Evolutionary conservation across 2,888 invertebrate species (phyloP).

Genomic region (Rugalucina vietnamica): DNA sequence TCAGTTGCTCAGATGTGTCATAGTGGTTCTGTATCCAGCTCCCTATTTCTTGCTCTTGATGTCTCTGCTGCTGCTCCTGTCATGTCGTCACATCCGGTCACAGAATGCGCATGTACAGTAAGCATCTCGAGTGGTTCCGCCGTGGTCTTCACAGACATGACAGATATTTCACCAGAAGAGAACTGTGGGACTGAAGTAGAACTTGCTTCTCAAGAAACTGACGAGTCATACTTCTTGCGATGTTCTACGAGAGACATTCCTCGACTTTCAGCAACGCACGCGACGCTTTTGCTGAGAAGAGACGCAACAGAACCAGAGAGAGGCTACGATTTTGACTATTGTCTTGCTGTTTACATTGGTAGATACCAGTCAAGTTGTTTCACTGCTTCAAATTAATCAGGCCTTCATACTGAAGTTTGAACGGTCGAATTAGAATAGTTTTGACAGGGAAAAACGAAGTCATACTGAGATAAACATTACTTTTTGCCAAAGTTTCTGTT

Average conservation of each 20-base stretch:
- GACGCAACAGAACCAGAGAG: background rate
- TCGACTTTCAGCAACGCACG: background rate
- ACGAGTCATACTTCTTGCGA: background rate
- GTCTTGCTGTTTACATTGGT: background rate
- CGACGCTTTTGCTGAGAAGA: background rate
- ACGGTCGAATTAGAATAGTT: too few relatives aligned
- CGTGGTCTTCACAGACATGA: background rate
- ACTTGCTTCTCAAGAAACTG: background rate
- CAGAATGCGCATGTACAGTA: slow-evolving; percentile 26
- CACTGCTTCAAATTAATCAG: background rate
- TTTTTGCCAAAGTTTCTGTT: too few relatives aligned
- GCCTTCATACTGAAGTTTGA: too few relatives aligned
- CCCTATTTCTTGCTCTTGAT: slow-evolving; percentile 3
- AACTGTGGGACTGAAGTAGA: background rate
- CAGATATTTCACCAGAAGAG: background rate
- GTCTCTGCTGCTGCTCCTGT: background rate
- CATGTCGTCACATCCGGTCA: background rate
- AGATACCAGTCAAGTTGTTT: too few relatives aligned
- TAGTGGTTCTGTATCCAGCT: background rate
- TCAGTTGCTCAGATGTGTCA: slow-evolving; percentile 44
- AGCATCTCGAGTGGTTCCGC: background rate
- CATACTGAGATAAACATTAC: too few relatives aligned
- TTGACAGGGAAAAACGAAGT: too few relatives aligned
- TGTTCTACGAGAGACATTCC: background rate
- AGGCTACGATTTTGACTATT: background rate